Base-by-base conservation (phyloP, 2,113 vertebrate species). In the Corapipo altera region DNA sequence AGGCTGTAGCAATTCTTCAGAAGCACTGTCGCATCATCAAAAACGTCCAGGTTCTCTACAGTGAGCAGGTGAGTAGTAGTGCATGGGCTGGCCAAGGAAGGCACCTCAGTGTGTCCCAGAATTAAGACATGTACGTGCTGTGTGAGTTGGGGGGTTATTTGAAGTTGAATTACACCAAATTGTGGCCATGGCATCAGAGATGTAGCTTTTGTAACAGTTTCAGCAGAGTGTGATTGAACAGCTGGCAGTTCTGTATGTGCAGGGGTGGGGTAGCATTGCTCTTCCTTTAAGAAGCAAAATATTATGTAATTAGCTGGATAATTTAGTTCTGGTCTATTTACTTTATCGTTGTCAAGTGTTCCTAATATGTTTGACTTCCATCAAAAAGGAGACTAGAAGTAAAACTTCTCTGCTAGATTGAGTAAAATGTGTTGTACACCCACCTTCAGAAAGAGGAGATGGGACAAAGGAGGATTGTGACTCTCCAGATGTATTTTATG, bases 21-120 rank as follows among this genome's bases (percentile, higher is more conserved):
- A 99, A 99, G 89, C 99, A 99, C 98, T 99, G 99, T 98, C 99
- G 99, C 91, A 99, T 99, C 96, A 98, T 99, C 97, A 99, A 99
- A 98, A 99, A 99, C 30, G 99, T 99, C 97, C 99, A 99, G 98
- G 99, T 99, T 98, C 99, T 99, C 90, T 99, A 99, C 98, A 99
- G 99, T 95, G 99, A 99, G 96, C 99, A 99, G 98, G 99, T 99
- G 96, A 98, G 98, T 94, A 98, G 98, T 94, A 22, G 37, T 21
- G 57, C 21, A 3, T 2, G 21, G 15, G 35, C 46, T 35, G 49
- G 13, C 27, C 1, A 3, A 37, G 64, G 84, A 59, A 5, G 39
- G 88, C 65, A 21, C 12, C 57, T 78, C 15, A 1, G 8, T 27
- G 51, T 77, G 61, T 44, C 61, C 74, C 8, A 15, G 44, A 15